These are phyloP conservation scores for Xanthia icteritia DNA, from an alignment of 2,888 invertebrate species.

Conservation along the genomic window DNA sequence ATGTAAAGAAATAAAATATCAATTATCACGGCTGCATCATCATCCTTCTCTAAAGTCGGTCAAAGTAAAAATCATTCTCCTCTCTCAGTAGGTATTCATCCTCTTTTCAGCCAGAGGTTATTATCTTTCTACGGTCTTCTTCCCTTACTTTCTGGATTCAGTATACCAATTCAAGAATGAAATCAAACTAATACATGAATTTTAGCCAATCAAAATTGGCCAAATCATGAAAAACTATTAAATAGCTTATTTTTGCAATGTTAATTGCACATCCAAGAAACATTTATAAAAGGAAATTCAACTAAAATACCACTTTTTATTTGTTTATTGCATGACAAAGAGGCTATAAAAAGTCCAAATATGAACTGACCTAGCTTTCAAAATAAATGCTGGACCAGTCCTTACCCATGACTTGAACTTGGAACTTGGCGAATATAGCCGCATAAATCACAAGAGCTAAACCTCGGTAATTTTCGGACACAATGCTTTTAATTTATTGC, in stretches of 20 bases:
- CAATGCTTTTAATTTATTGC: too few relatives aligned
- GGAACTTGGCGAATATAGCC: neutral
- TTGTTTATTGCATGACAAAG: neutral
- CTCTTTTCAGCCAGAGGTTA: neutral
- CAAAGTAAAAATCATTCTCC: neutral
- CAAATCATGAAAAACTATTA: neutral
- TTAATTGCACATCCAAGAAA: neutral
- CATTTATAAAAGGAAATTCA: neutral
- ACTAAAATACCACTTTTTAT: neutral
- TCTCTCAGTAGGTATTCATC: neutral
- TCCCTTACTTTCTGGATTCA: neutral
- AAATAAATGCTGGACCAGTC: neutral
- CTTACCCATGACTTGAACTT: neutral
- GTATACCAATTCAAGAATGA: too few relatives aligned
- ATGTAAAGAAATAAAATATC: neutral
- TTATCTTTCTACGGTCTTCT: neutral
- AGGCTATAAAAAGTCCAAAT: neutral
- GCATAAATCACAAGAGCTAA: too few relatives aligned
- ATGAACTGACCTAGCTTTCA: neutral
- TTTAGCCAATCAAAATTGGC: neutral
- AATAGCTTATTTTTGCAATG: neutral
- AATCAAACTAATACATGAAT: neutral
- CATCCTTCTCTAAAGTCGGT: neutral
- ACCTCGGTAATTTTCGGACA: too few relatives aligned
- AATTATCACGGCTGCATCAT: neutral